Conservation (phyloP, 2,888 invertebrate species). For the Philaethria dido region DNA sequence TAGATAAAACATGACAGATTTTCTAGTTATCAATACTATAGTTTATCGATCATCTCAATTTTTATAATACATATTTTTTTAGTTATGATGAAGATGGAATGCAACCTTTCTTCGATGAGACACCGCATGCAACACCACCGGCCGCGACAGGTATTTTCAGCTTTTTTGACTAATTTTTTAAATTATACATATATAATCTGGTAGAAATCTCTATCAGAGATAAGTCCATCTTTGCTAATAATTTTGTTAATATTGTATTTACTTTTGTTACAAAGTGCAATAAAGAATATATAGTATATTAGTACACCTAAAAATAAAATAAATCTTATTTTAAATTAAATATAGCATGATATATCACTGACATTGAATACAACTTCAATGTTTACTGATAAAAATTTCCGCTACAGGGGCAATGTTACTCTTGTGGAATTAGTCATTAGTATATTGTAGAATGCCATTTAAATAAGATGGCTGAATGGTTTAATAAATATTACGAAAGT, state of each 20-base stretch:
- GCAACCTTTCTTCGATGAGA: constrained; percentile 81
- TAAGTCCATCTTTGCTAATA: too few relatives aligned
- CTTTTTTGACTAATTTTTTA: too few relatives aligned
- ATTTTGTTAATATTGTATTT: too few relatives aligned
- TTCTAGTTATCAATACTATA: too few relatives aligned
- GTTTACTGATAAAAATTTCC: constrained; percentile 68
- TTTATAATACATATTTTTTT: constrained; percentile 45
- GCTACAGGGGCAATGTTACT: constrained; percentile 45
- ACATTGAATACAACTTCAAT: constrained; percentile 41
- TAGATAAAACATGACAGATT: too few relatives aligned
- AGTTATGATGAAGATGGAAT: constrained; percentile 79
- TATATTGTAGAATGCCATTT: constrained; percentile 52
- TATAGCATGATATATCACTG: constrained; percentile 40
- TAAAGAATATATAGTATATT: not conserved
- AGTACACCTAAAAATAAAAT: not conserved
- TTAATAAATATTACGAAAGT: constrained; percentile 58
- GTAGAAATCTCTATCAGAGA: too few relatives aligned
- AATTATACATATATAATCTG: too few relatives aligned
- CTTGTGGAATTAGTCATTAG: constrained; percentile 41
- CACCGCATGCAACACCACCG: constrained; percentile 78
- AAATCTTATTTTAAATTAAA: not conserved
- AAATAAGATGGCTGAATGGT: constrained; percentile 60
- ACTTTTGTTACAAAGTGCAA: too few relatives aligned
- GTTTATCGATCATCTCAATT: not conserved
- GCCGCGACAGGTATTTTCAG: constrained; percentile 66